phyloP scores from a whole-genome alignment of 2,113 vertebrate genomes.

The Menura novaehollandiae region DNA sequence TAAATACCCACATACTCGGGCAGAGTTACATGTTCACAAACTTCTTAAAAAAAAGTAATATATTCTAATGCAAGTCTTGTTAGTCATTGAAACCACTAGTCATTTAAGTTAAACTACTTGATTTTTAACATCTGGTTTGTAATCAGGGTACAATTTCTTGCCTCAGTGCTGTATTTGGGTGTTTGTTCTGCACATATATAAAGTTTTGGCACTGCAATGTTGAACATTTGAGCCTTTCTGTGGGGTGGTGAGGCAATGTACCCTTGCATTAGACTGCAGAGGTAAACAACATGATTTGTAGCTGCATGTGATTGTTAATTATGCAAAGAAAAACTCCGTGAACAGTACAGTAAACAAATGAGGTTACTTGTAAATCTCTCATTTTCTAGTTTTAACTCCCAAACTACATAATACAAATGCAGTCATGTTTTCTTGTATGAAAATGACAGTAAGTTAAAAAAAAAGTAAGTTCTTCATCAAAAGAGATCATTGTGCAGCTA shows the following conservation, averaged over 20 bases:
- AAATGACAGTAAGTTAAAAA: neutral
- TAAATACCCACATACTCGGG: neutral
- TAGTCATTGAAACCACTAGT: neutral
- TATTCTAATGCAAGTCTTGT: neutral
- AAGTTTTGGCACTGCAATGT: neutral
- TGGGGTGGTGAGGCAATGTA: neutral
- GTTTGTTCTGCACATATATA: neutral
- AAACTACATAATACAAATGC: neutral
- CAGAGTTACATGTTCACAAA: neutral
- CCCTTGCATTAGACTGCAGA: neutral
- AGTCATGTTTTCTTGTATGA: neutral
- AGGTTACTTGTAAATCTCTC: neutral
- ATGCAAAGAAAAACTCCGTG: neutral
- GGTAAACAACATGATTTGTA: neutral
- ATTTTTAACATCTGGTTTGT: neutral
- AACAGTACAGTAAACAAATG: neutral
- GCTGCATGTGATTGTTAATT: neutral
- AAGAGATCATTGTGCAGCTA: neutral
- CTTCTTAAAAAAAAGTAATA: neutral
- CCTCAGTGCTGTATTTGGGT: neutral
- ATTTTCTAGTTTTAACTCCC: neutral
- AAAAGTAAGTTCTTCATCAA: neutral
- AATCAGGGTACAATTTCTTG: neutral
- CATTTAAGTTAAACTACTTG: neutral
- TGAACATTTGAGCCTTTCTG: neutral